A percentile compares a stretch with the other conserved stretches of the same genome.
These are phyloP conservation scores for Oxycera nigricornis DNA, from an alignment of 2,888 invertebrate species.

Conservation along the genomic window DNA sequence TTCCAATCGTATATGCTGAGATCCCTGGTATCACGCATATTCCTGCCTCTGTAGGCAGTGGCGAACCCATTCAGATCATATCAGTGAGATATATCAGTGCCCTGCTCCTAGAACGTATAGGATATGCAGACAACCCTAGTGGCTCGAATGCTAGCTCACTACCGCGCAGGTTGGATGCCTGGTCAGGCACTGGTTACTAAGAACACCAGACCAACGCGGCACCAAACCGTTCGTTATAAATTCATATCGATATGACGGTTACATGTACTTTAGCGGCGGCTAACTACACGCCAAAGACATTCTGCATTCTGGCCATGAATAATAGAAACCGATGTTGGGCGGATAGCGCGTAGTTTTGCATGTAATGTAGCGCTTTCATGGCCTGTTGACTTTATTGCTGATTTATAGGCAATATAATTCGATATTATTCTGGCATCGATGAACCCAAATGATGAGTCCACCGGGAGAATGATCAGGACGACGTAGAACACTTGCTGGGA, in stretches of 20 bases:
- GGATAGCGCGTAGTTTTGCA: conserved; percentile 46
- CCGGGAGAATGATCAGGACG: no score
- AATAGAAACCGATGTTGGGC: conserved; percentile 43
- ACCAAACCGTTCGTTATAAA: conserved; percentile 50
- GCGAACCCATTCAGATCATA: not conserved
- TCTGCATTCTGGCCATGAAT: conserved; percentile 39
- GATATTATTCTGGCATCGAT: conserved; percentile 35
- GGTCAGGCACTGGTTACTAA: not conserved
- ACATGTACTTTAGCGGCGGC: conserved; percentile 53
- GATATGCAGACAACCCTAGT: conserved; percentile 12
- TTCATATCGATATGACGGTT: conserved; percentile 52
- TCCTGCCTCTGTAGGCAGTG: not conserved
- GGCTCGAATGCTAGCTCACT: not conserved
- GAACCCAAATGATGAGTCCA: conserved; percentile 5
- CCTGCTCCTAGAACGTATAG: not conserved
- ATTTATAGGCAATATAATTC: conserved; percentile 42
- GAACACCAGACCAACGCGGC: conserved; percentile 37
- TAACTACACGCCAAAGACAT: conserved; percentile 48
- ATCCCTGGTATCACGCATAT: conserved; percentile 1
- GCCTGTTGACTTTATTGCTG: conserved; percentile 47
- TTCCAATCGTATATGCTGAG: no score
- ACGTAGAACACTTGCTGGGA: no score
- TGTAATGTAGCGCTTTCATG: conserved; percentile 48
- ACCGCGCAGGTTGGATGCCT: not conserved
- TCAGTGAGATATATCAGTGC: not conserved